Percentiles rank a stretch among this genome's conserved stretches.
Evolutionary conservation across 2,888 invertebrate species (phyloP).

Genomic region (Drosophila bunnanda): DNA sequence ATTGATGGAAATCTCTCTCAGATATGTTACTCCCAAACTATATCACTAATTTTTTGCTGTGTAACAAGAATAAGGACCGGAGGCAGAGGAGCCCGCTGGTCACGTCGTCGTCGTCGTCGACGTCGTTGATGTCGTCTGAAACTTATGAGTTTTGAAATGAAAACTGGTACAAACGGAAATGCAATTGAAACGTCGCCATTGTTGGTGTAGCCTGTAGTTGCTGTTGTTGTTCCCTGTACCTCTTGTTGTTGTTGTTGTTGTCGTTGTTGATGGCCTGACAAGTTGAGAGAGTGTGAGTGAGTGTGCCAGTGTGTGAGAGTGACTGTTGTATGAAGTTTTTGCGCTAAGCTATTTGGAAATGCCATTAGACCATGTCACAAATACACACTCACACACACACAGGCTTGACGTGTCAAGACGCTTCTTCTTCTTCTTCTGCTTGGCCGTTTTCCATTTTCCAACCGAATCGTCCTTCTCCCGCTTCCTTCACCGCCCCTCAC

Average conservation of each 20-base stretch:
- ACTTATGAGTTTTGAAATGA: slow-evolving; percentile 81
- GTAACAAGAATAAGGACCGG: slow-evolving; percentile 14
- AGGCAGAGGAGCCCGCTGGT: slow-evolving; percentile 63
- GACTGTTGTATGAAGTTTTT: slow-evolving; percentile 72
- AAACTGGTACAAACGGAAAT: slow-evolving; percentile 83
- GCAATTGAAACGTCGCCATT: slow-evolving; percentile 81
- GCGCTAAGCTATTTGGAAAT: slow-evolving; percentile 75
- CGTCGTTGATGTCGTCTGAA: slow-evolving; percentile 66
- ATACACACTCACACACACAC: slow-evolving; percentile 46
- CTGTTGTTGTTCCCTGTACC: slow-evolving; percentile 52
- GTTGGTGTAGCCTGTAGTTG: slow-evolving; percentile 53
- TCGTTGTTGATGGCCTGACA: slow-evolving; percentile 58
- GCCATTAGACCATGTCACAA: slow-evolving; percentile 74
- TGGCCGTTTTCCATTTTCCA: slow-evolving; percentile 11
- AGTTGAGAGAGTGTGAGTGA: slow-evolving; percentile 29
- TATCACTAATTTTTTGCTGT: slow-evolving; percentile 1
- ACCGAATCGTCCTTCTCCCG: not conserved
- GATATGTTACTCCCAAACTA: fast-evolving
- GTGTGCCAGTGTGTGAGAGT: slow-evolving; percentile 32
- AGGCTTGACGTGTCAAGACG: slow-evolving; percentile 57
- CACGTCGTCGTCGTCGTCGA: slow-evolving; percentile 61
- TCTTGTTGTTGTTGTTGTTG: slow-evolving; percentile 37
- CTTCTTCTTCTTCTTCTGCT: slow-evolving; percentile 24
- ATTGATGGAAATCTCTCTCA: fast-evolving
- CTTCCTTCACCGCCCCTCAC: no score